Evolutionary conservation across 2,113 vertebrate genomes (phyloP).

Genomic region (Mystacornis crossleyi): DNA sequence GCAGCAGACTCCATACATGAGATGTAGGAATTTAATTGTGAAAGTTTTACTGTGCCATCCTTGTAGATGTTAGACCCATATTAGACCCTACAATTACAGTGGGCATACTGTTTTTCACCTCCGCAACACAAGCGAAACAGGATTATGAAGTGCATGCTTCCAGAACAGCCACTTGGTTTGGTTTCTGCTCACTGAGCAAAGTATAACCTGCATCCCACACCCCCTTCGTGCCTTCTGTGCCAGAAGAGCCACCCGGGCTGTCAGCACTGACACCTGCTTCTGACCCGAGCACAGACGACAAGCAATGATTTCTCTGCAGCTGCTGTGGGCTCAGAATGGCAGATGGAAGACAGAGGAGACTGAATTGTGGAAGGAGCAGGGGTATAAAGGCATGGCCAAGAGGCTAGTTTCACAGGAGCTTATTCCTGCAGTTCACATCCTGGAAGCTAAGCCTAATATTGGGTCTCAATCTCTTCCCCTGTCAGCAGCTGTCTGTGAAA

Average conservation of each 20-base stretch:
- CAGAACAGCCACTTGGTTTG: not conserved
- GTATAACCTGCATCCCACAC: not conserved
- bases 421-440: not conserved
- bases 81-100: not conserved
- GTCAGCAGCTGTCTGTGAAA: not conserved
- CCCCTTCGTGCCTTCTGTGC: not conserved
- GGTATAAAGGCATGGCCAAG: not conserved
- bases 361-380: not conserved
- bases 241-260: not conserved
- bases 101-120: not conserved
- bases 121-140: not conserved
- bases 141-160: not conserved
- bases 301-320: not conserved
- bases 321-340: not conserved
- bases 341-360: not conserved
- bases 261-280: not conserved
- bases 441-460: not conserved
- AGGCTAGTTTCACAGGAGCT: not conserved
- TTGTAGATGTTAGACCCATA: not conserved
- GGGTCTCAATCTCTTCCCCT: not conserved
- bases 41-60: not conserved
- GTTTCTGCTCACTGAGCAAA: not conserved
- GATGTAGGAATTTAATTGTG: not conserved
- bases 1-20: not conserved
- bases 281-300: not conserved